Evolutionary conservation across 2,113 vertebrate genomes (phyloP).

Genomic region (Upupa epops): DNA sequence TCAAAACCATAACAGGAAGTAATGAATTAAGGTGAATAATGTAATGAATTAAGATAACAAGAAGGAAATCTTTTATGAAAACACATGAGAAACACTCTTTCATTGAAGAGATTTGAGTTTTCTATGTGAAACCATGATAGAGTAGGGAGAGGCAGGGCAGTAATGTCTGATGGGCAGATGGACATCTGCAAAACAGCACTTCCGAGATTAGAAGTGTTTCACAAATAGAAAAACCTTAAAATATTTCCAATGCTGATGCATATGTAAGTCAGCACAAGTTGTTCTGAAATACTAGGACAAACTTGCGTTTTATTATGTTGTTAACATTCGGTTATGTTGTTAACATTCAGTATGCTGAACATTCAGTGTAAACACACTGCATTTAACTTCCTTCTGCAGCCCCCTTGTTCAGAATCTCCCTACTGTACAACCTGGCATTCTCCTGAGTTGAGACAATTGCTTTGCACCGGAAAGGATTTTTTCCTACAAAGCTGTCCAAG

Average conservation of each 20-base stretch:
- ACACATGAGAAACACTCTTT: not conserved
- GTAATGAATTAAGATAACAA: not conserved
- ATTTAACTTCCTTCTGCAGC: not conserved
- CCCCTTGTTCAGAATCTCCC: not conserved
- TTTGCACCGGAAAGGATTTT: not conserved
- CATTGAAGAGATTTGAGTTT: not conserved
- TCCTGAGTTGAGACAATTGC: not conserved
- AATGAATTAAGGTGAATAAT: not conserved
- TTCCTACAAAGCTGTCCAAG: not conserved
- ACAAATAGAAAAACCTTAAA: not conserved
- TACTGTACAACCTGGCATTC: not conserved
- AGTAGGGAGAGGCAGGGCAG: not conserved
- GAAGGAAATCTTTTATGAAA: not conserved
- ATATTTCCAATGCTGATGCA: not conserved
- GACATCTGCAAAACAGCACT: not conserved
- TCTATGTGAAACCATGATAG: not conserved
- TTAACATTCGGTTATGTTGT: not conserved
- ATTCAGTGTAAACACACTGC: not conserved
- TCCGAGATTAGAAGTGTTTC: not conserved
- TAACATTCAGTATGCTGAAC: not conserved
- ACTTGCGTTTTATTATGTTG: not conserved
- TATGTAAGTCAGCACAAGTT: not conserved
- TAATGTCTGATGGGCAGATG: not conserved
- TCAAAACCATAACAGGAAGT: not conserved
- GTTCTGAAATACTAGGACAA: not conserved